These are phyloP conservation scores for Frankliniella fusca DNA, from an alignment of 2,888 invertebrate species.

Conservation along the genomic window DNA sequence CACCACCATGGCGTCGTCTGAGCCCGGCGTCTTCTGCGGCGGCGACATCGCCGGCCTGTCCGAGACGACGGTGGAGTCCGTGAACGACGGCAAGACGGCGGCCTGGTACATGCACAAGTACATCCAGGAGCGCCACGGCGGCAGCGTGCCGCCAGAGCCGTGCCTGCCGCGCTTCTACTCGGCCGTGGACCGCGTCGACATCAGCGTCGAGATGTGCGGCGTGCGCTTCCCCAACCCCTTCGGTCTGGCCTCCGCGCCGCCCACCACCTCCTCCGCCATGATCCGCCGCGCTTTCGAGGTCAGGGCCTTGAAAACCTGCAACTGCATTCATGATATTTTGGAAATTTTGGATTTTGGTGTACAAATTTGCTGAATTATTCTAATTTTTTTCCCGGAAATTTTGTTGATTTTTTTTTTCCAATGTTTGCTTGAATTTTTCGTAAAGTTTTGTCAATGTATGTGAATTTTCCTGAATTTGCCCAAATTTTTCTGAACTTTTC, in stretches of 20 bases:
- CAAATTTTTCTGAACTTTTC: too few relatives aligned
- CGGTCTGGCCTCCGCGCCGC: conserved; percentile 95
- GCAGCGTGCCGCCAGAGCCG: conserved; percentile 61
- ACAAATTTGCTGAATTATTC: too few relatives aligned
- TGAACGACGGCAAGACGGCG: conserved; percentile 97
- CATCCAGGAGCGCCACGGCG: conserved; percentile 61
- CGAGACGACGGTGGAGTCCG: conserved; percentile 96
- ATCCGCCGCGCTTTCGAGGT: conserved; percentile 83
- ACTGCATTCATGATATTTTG: too few relatives aligned
- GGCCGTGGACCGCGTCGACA: conserved; percentile 87
- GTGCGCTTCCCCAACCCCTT: conserved; percentile 94
- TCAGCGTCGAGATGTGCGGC: conserved; percentile 90
- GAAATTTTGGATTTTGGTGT: too few relatives aligned
- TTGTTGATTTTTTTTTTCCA: neutral
- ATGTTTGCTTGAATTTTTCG: too few relatives aligned
- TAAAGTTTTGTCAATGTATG: too few relatives aligned
- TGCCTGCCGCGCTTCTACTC: conserved; percentile 87
- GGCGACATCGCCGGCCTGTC: conserved; percentile 93
- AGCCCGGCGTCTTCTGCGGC: conserved; percentile 81
- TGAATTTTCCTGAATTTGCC: too few relatives aligned
- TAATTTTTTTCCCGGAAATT: neutral
- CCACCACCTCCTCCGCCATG: conserved; percentile 92
- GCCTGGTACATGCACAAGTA: conserved; percentile 93
- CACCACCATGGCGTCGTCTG: conserved; percentile 72
- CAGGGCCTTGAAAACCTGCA: neutral